A percentile compares a stretch with the other conserved stretches of the same genome.
phyloP scores from a whole-genome alignment of 2,797 vertebrate species.

The Heliangelus exortis region DNA sequence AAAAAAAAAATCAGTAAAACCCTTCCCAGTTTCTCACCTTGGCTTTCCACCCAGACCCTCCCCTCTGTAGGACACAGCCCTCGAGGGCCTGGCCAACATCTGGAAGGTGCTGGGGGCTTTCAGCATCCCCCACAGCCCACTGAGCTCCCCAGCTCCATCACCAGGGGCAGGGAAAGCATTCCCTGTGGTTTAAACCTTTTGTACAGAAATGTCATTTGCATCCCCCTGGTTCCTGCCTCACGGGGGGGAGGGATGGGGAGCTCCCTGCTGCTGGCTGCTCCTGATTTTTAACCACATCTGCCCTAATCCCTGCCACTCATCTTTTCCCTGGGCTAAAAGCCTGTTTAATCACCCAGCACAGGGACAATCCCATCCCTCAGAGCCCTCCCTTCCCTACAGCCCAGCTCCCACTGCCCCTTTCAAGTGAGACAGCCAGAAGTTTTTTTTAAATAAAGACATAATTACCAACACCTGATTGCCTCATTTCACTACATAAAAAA shows the following conservation, averaged over 20 bases:
- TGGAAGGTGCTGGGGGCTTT: accelerated
- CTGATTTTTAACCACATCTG: neutral
- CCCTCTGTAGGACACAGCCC: neutral
- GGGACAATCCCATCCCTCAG: neutral
- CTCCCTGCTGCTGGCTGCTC: neutral
- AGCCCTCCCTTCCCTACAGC: neutral
- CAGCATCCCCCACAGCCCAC: accelerated
- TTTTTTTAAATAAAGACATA: too few species aligned
- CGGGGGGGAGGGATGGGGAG: neutral
- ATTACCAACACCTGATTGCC: too few species aligned
- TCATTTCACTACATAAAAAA: too few species aligned
- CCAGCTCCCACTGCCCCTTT: accelerated
- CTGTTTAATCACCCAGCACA: neutral
- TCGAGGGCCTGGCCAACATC: accelerated
- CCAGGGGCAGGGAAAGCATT: accelerated
- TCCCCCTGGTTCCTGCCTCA: accelerated
- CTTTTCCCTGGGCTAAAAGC: neutral
- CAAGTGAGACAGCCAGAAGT: too few species aligned
- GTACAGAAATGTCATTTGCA: neutral
- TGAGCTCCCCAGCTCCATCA: accelerated
- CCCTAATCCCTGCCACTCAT: slow-evolving; percentile 22
- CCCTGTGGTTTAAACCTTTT: neutral
- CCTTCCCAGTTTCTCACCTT: accelerated
- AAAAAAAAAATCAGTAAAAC: neutral
- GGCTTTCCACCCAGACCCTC: neutral